phyloP scores from a whole-genome alignment of 1,140 invertebrate species.

The Galendromus occidentalis region DNA sequence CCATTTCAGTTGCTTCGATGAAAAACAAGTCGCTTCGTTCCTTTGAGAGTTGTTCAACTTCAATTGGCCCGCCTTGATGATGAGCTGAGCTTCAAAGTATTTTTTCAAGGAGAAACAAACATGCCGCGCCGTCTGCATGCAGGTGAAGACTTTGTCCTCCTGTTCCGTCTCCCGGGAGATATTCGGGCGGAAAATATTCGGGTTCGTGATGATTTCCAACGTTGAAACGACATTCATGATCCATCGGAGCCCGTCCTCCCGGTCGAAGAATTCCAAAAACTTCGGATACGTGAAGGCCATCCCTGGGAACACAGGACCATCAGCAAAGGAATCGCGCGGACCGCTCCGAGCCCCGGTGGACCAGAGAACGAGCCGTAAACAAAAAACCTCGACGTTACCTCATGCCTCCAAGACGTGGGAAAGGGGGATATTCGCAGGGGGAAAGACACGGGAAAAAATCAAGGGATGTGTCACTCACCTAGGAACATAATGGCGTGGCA shows the following conservation, averaged over 20 bases:
- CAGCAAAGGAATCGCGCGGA: too few species aligned
- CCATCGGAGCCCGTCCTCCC: constrained; percentile 70
- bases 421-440: background rate
- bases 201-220: background rate
- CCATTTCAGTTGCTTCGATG: constrained; percentile 48
- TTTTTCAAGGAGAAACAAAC: constrained; percentile 71
- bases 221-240: constrained; percentile 62
- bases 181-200: background rate
- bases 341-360: too few species aligned
- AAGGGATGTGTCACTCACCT: constrained; percentile 15
- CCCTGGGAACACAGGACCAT: constrained; percentile 26
- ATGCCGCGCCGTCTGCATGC: constrained; percentile 78
- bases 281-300: constrained; percentile 75
- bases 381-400: too few species aligned
- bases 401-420: background rate
- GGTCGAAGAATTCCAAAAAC: constrained; percentile 77
- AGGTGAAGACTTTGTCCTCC: constrained; percentile 73
- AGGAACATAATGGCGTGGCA: constrained; percentile 97
- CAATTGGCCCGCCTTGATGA: constrained; percentile 58
- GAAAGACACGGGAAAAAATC: background rate
- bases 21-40: constrained; percentile 33
- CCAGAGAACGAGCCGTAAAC: too few species aligned
- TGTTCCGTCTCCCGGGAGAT: constrained; percentile 37
- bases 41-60: constrained; percentile 36
- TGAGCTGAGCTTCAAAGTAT: constrained; percentile 78